Evolutionary conservation across 2,113 vertebrate species (phyloP).

Genomic region (Capreolus pygargus): DNA sequence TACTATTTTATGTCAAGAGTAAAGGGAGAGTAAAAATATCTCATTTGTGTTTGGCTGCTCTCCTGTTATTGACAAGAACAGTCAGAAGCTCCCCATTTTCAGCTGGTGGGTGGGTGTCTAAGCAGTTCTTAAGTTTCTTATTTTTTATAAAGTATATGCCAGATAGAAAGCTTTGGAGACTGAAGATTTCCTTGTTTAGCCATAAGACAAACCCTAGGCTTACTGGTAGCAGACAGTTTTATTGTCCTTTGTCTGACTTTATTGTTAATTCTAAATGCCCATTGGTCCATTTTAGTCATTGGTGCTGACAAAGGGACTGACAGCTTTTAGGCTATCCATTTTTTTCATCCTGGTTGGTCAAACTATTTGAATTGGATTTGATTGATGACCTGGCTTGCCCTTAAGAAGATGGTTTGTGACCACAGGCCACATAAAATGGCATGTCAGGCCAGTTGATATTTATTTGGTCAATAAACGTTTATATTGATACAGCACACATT

Average conservation of each 20-base stretch:
- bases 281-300: background rate
- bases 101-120: background rate
- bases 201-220: background rate
- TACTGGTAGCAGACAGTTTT: background rate
- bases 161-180: background rate
- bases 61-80: background rate
- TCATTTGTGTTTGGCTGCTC: background rate
- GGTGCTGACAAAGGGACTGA: background rate
- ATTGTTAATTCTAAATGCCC: background rate
- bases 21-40: background rate
- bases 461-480: background rate
- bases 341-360: background rate
- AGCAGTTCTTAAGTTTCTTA: slow-evolving; percentile 7
- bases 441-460: background rate
- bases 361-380: background rate
- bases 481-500: background rate
- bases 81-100: background rate
- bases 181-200: background rate
- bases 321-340: background rate
- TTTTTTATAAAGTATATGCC: background rate
- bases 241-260: background rate
- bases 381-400: background rate
- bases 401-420: background rate
- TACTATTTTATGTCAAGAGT: background rate
- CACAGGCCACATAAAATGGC: background rate